phyloP scores from a whole-genome alignment of 2,888 invertebrate species.

The Andrena camellia region DNA sequence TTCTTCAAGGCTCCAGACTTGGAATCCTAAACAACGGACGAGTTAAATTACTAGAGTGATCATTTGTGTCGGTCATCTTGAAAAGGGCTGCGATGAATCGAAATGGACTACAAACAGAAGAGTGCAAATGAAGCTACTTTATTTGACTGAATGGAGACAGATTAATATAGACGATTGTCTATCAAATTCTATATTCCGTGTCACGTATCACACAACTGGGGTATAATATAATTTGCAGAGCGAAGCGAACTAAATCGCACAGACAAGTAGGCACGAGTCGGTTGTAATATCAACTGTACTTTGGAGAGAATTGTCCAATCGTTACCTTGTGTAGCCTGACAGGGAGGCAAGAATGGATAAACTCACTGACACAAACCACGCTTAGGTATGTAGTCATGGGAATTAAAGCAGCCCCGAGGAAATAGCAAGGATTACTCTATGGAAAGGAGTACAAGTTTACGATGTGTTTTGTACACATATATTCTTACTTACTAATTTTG shows the following conservation, averaged over 20 bases:
- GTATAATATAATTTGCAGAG: constrained; percentile 8
- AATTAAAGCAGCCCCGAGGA: constrained; percentile 71
- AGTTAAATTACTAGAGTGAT: constrained; percentile 29
- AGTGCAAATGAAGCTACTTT: constrained; percentile 80
- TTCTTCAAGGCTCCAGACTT: constrained; percentile 94
- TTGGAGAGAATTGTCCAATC: constrained; percentile 59
- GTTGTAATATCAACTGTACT: constrained; percentile 12
- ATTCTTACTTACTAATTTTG: constrained; percentile 85
- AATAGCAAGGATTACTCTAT: constrained; percentile 68
- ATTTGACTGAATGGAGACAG: constrained; percentile 70
- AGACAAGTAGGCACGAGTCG: neutral
- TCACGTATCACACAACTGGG: constrained; percentile 6
- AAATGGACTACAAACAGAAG: constrained; percentile 79
- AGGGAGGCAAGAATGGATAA: constrained; percentile 62
- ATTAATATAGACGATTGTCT: constrained; percentile 70
- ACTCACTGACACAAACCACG: constrained; percentile 67
- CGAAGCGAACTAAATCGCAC: constrained; percentile 9
- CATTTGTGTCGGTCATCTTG: constrained; percentile 23
- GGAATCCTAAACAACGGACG: constrained; percentile 85
- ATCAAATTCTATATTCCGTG: neutral
- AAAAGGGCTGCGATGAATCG: constrained; percentile 77
- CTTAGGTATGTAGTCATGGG: constrained; percentile 59
- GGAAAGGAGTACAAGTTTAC: constrained; percentile 77
- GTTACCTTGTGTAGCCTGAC: constrained; percentile 69
- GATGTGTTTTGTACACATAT: constrained; percentile 82